Percentiles rank a stretch among this genome's conserved stretches.
These are phyloP conservation scores for Danio jaintianensis DNA, from an alignment of 2,797 vertebrate genomes.

Conservation along the genomic window DNA sequence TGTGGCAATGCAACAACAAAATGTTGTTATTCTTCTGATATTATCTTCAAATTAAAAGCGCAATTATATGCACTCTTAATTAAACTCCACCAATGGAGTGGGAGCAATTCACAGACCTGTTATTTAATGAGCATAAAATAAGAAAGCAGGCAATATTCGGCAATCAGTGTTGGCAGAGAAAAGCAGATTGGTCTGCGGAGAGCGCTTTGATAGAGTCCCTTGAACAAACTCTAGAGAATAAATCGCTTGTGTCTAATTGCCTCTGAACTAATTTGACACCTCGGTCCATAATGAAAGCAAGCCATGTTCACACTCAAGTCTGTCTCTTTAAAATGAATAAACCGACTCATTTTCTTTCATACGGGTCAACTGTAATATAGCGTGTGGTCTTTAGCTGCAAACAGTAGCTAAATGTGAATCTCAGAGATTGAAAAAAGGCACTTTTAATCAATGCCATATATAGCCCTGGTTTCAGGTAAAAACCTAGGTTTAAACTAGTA, in stretches of 20 bases:
- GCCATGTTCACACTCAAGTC: conserved; percentile 1
- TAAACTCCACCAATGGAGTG: background rate
- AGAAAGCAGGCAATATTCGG: conserved; percentile 29
- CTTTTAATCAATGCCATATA: conserved; percentile 12
- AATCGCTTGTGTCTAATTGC: background rate
- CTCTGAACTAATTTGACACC: conserved; percentile 19
- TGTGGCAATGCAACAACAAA: conserved; percentile 11
- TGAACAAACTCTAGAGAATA: conserved; percentile 11
- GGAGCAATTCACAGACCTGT: conserved; percentile 16
- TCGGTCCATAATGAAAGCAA: conserved; percentile 25
- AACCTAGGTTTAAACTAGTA: background rate
- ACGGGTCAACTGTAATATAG: conserved; percentile 37
- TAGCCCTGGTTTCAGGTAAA: background rate
- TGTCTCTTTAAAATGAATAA: conserved; percentile 1
- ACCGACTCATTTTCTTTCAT: conserved; percentile 8
- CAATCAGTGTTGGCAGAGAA: conserved; percentile 4
- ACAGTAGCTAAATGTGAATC: conserved; percentile 17
- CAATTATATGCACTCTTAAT: conserved; percentile 13
- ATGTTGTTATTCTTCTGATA: conserved; percentile 18
- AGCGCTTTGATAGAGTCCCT: conserved; percentile 18
- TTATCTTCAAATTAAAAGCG: background rate
- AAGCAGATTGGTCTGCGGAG: conserved; percentile 15
- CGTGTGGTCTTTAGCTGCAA: conserved; percentile 24
- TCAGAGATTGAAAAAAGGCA: conserved; percentile 22
- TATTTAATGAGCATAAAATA: conserved; percentile 30